Evolutionary conservation across 2,888 invertebrate genomes (phyloP).

Genomic region (Pseudoips prasinana): DNA sequence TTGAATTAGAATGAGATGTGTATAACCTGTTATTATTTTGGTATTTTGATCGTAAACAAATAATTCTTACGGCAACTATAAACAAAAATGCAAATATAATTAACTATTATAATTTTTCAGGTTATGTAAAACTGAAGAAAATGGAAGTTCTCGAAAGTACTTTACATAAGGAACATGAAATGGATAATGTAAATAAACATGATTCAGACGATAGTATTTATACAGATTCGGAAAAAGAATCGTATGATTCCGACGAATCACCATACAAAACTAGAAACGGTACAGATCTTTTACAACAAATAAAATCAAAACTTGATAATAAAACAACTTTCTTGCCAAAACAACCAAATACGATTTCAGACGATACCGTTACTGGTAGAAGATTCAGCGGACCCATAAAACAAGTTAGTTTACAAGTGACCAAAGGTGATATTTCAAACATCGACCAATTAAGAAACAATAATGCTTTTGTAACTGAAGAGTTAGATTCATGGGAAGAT

Average conservation of each 20-base stretch:
- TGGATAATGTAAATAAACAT: conserved; percentile 27
- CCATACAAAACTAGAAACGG: conserved; percentile 45
- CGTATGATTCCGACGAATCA: conserved; percentile 61
- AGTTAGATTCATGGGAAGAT: conserved; percentile 34
- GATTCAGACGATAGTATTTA: conserved; percentile 65
- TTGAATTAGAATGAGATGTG: too few species aligned
- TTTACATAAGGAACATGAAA: conserved; percentile 51
- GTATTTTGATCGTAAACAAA: too few species aligned
- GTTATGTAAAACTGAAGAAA: conserved; percentile 81
- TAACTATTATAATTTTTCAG: conserved; percentile 66
- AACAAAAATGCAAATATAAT: too few species aligned
- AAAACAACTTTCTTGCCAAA: conserved; percentile 10
- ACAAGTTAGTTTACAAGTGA: conserved; percentile 46
- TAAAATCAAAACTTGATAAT: conserved; percentile 40
- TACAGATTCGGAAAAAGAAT: conserved; percentile 73
- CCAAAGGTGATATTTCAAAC: conserved; percentile 50
- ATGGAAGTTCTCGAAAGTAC: conserved; percentile 74
- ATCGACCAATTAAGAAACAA: conserved; percentile 38
- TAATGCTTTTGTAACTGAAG: conserved; percentile 41
- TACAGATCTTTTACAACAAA: conserved; percentile 48
- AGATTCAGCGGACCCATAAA: conserved; percentile 58
- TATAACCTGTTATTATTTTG: too few species aligned
- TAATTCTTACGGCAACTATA: too few species aligned
- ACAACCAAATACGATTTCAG: conserved; percentile 31
- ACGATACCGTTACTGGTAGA: conserved; percentile 37